phyloP scores from a whole-genome alignment of 2,113 vertebrate species.

The Sminthopsis crassicaudata region DNA sequence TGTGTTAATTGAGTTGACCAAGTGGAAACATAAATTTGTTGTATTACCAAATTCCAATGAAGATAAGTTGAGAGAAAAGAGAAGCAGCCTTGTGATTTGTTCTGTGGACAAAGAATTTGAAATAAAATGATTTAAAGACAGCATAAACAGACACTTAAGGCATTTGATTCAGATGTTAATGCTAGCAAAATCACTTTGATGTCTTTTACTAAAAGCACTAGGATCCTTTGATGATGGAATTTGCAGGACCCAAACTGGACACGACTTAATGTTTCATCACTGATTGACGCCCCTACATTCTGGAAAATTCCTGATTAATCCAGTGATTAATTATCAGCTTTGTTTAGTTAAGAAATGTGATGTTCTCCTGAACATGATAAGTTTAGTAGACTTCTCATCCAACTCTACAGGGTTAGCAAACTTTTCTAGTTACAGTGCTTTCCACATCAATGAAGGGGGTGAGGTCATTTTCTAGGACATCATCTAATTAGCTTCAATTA shows the following conservation, averaged over 20 bases:
- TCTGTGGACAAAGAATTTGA: background rate
- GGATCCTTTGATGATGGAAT: background rate
- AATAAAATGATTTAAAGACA: background rate
- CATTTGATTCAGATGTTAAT: slow-evolving; percentile 25
- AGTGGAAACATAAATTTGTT: slow-evolving; percentile 24
- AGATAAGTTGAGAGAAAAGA: slow-evolving; percentile 17
- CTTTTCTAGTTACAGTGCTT: background rate
- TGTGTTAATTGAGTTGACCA: slow-evolving; percentile 19
- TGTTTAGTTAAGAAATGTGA: background rate
- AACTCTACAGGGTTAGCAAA: background rate
- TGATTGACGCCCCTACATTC: background rate
- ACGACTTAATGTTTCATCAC: background rate
- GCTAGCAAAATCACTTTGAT: slow-evolving; percentile 8
- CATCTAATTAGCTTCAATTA: background rate
- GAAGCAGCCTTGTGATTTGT: slow-evolving; percentile 15
- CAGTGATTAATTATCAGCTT: background rate
- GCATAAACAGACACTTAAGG: background rate
- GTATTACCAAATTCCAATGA: slow-evolving; percentile 48
- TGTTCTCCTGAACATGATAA: background rate
- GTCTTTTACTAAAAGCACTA: slow-evolving; percentile 12
- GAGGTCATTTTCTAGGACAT: background rate
- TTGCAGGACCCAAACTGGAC: background rate
- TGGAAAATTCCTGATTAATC: background rate
- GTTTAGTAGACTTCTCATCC: background rate
- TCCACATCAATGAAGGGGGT: background rate